Evolutionary conservation across 2,888 invertebrate species (phyloP), one percentile per base, ranked within the genome.

Genomic region (Serrognathus titanus): DNA sequence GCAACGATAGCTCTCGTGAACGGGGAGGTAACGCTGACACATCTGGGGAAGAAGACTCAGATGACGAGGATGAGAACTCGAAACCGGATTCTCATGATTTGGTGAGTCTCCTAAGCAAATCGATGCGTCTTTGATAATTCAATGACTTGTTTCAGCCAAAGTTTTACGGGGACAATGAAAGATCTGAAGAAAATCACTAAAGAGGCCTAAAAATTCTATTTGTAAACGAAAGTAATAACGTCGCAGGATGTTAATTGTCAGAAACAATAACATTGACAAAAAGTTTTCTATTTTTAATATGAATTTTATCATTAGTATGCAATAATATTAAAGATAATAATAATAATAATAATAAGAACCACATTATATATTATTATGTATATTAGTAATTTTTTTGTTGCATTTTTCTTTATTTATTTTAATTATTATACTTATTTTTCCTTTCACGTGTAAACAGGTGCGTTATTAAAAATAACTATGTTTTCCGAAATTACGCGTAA

Each of bases 11-110:
- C 12, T 61, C 66, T 48, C 61, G 67, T 45, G 73, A 70, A 70
- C 71, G 73, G 72, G 79, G 16, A 16, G 16, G 79, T 66, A 82
- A 81, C 63, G 88, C 85, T 35, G 88, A 89, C 68, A 88, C 89
- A 50, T 89, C 89, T 13, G 86, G 85, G 10, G 88, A 88, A 68
- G 89, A 89, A 63, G 88, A 88, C 76, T 88, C 88, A 58, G 89
- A 88, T 64, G 88, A 88, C 57, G 89, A 89, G 39, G 88, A 87
- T 57, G 87, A 87, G 59, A 80, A 80, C 63, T 79, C 78, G 64
- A 78, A 76, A 60, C 84, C 86, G 58, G 86, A 86, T 69, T 83
- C 84, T 67, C 87, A 87, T 64, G 87, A 87, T 75, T 83, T 87
- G 85, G 87, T 86, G 72, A 78, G 70, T 66, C 38, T 48, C 12